Percentiles rank a stretch among this genome's conserved stretches.
These are phyloP conservation scores for Plestiodon gilberti DNA, from an alignment of 2,113 vertebrate species.

Conservation along the genomic window DNA sequence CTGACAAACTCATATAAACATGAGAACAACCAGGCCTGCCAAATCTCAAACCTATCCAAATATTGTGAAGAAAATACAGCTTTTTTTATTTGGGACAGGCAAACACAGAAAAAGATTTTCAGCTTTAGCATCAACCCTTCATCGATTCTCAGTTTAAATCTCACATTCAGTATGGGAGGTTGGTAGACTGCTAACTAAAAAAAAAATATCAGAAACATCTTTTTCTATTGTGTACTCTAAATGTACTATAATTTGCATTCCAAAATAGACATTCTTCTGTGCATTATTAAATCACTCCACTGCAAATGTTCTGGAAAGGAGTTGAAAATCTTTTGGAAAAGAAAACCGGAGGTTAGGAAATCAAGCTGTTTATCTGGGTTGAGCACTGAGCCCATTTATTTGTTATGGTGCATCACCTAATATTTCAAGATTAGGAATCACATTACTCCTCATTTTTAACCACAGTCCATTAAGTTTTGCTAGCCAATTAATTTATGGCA, in stretches of 20 bases:
- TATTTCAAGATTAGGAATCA: conserved; percentile 64
- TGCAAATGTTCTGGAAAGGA: conserved; percentile 43
- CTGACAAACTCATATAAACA: conserved; percentile 75
- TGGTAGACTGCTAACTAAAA: conserved; percentile 54
- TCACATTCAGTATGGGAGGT: conserved; percentile 56
- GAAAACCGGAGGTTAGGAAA: conserved; percentile 59
- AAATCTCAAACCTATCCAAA: conserved; percentile 73
- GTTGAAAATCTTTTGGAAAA: conserved; percentile 25
- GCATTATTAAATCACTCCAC: conserved; percentile 46
- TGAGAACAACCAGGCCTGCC: conserved; percentile 68
- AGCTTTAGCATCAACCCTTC: conserved; percentile 59
- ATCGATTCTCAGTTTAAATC: conserved; percentile 64
- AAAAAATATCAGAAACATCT: conserved; percentile 40
- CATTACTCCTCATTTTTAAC: conserved; percentile 62
- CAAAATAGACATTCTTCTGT: conserved; percentile 35
- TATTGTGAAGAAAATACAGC: conserved; percentile 77
- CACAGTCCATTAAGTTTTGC: conserved; percentile 54
- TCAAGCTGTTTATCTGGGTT: conserved; percentile 63
- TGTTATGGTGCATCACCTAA: conserved; percentile 61
- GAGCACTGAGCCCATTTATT: conserved; percentile 51
- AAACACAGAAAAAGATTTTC: conserved; percentile 71
- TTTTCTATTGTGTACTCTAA: conserved; percentile 58
- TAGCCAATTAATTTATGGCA: conserved; percentile 56
- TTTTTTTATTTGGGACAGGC: conserved; percentile 71
- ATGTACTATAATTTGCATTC: conserved; percentile 28